Percentiles rank a stretch among this genome's conserved stretches.
These are phyloP conservation scores for Isotomurus palustris DNA, from an alignment of 2,888 invertebrate genomes.

Conservation along the genomic window DNA sequence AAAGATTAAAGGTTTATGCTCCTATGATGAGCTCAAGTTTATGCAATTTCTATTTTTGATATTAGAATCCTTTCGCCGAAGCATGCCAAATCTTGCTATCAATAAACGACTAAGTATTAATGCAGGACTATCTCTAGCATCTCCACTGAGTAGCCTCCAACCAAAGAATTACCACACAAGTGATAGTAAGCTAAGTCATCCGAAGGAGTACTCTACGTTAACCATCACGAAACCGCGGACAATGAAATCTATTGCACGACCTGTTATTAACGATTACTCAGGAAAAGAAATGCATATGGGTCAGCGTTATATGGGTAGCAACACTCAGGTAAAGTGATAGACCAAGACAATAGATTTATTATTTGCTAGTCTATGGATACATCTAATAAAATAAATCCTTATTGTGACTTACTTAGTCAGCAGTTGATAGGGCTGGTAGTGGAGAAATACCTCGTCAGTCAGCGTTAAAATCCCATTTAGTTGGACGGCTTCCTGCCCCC, in stretches of 20 bases:
- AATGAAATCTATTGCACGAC: not conserved
- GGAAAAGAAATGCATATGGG: not conserved
- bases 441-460: too few relatives aligned
- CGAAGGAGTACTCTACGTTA: not conserved
- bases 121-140: not conserved
- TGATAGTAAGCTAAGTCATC: not conserved
- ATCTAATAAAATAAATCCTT: too few relatives aligned
- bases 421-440: too few relatives aligned
- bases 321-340: not conserved
- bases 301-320: not conserved
- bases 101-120: too few relatives aligned
- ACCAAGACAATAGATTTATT: too few relatives aligned
- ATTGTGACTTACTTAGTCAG: too few relatives aligned
- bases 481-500: too few relatives aligned
- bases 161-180: constrained; percentile 3
- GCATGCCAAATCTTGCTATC: constrained; percentile 4
- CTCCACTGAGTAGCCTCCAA: constrained; percentile 3
- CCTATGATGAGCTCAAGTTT: not conserved
- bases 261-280: not conserved
- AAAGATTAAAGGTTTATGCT: not conserved
- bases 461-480: too few relatives aligned
- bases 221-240: not conserved
- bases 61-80: constrained; percentile 1
- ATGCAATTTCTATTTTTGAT: not conserved
- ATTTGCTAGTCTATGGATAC: too few relatives aligned